These are phyloP conservation scores for Muricea muricata DNA, from an alignment of 92 coral and sea anemone genomes.

Conservation along the genomic window DNA sequence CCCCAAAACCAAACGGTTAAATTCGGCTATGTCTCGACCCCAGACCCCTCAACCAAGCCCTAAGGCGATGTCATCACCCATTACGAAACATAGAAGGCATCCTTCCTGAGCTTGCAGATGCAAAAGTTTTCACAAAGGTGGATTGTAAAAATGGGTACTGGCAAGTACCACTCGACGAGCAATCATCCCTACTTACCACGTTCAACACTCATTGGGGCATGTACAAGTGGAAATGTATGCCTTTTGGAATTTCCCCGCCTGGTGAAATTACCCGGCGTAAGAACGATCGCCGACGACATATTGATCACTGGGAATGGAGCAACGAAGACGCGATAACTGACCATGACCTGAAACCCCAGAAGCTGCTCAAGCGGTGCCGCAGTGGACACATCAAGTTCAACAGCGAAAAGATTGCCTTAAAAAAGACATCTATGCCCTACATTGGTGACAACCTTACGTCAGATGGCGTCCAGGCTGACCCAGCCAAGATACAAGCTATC, in stretches of 20 bases:
- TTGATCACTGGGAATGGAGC: too few species aligned
- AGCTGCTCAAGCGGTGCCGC: too few species aligned
- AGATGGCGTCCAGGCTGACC: background rate
- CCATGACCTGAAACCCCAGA: too few species aligned
- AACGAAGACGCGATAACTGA: too few species aligned
- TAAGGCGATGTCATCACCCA: constrained; percentile 60
- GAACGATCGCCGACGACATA: too few species aligned
- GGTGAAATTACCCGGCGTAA: background rate
- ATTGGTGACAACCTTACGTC: constrained; percentile 8
- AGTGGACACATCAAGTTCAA: background rate
- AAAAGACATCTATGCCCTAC: background rate
- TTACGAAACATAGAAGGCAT: constrained; percentile 50
- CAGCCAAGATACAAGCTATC: background rate
- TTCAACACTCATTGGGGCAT: background rate
- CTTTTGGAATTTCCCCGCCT: background rate
- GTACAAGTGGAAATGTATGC: background rate
- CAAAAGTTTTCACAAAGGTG: background rate
- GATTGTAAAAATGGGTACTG: background rate
- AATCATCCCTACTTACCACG: background rate
- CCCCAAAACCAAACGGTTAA: background rate
- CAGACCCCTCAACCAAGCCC: constrained; percentile 51
- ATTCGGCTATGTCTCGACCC: constrained; percentile 57
- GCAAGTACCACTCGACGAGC: too few species aligned
- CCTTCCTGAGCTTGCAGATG: background rate
- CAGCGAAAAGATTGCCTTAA: background rate